phyloP scores from a whole-genome alignment of 2,888 invertebrate genomes.

The Celastrina argiolus region DNA sequence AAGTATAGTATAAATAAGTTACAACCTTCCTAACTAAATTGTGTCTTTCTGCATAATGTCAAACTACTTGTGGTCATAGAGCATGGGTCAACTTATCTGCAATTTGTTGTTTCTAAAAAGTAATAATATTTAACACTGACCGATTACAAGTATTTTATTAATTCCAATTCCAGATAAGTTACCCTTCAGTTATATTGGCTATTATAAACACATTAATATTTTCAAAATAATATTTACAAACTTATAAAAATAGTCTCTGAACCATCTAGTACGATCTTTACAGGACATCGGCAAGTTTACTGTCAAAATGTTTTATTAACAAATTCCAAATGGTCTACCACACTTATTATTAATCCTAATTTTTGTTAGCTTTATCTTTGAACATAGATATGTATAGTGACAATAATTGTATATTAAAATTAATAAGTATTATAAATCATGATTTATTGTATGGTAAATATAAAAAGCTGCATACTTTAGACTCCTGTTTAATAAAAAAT shows the following conservation, averaged over 20 bases:
- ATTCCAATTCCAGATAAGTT: background rate
- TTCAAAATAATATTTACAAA: slow-evolving; percentile 5
- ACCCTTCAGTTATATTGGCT: background rate
- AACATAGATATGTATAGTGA: background rate
- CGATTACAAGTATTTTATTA: background rate
- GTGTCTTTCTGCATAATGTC: background rate
- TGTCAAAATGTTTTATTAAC: background rate
- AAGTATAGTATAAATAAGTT: background rate
- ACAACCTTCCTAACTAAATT: background rate
- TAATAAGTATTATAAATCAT: background rate
- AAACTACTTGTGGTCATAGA: background rate
- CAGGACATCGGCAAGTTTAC: background rate
- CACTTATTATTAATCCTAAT: background rate
- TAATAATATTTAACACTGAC: background rate
- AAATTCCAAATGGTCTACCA: background rate
- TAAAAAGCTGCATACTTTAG: background rate
- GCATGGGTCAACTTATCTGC: background rate
- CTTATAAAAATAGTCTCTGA: background rate
- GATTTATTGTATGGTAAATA: background rate
- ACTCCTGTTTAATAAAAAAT: background rate
- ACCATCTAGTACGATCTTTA: background rate
- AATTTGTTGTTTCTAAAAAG: background rate
- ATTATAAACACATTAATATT: background rate
- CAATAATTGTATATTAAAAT: background rate
- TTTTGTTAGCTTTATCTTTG: background rate